These are phyloP conservation scores for Ephestia elutella DNA, from an alignment of 1,140 invertebrate species.

Conservation along the genomic window DNA sequence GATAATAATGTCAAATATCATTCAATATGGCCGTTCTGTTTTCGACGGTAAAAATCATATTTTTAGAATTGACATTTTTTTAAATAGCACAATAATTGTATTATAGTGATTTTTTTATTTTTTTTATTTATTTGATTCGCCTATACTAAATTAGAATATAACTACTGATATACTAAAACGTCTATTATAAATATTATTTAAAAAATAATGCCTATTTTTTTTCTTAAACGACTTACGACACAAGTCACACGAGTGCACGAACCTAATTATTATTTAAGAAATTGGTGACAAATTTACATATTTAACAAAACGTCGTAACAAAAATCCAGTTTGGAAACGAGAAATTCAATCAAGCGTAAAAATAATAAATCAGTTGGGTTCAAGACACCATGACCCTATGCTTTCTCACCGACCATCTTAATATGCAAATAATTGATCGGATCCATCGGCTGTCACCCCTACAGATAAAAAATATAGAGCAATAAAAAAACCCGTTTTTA, in stretches of 20 bases:
- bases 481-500: slow-evolving; percentile 51
- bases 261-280: slow-evolving; percentile 1
- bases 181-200: no score
- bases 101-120: no score
- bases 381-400: not conserved
- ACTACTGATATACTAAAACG: no score
- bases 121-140: no score
- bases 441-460: slow-evolving; percentile 33
- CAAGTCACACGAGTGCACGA: not conserved
- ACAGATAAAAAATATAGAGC: slow-evolving; percentile 48
- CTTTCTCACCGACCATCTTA: slow-evolving; percentile 44
- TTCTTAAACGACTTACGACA: no score
- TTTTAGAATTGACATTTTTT: no score
- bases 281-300: not conserved
- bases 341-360: slow-evolving; percentile 28
- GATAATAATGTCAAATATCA: no score
- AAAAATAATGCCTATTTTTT: no score
- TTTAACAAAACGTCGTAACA: not conserved
- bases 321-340: slow-evolving; percentile 3
- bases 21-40: no score
- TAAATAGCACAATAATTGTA: no score
- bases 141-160: no score
- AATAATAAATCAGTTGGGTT: slow-evolving; percentile 28
- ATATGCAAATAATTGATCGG: slow-evolving; percentile 60
- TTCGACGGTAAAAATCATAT: no score